Evolutionary conservation across 2,113 vertebrate species (phyloP), one percentile per base, ranked within the genome.

Genomic region (Neotragus moschatus): DNA sequence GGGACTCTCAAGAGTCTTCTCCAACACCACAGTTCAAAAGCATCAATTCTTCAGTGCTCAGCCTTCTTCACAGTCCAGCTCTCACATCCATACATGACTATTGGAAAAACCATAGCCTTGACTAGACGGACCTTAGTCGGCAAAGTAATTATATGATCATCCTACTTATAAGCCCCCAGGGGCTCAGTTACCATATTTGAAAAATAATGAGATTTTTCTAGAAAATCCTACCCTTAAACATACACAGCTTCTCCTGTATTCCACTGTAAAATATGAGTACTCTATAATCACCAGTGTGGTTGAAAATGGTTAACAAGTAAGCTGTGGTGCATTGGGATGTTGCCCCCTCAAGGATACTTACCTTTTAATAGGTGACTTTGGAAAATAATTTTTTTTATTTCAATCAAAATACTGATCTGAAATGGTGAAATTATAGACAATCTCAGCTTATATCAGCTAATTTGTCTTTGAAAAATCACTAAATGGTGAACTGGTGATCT

Each of bases 131-230:
- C n/a, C n/a, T n/a, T n/a, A n/a, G n/a, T n/a, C n/a, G n/a, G n/a
- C n/a, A n/a, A n/a, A n/a, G n/a, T n/a, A 92, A 75, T 85, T 81
- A 19, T 26, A 21, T 86, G 47, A 43, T 47, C 0, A 63, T 39
- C 85, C 14, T 84, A 85, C 33, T 88, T 91, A 56, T 56, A 73
- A 92, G 56, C 19, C 84, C 11, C 75, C 7, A 84, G 21, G 30
- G 11, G 16, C 36, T 91, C 30, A 66, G 36, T 63, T 75, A 90
- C 4, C 19, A 90, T 79, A 49, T 88, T 49, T 90, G 36, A 92
- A 95, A 96, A 92, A 91, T 86, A 73, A 75, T 92, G 51, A 94
- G 2, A 73, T 82, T 93, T 16, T 88, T 96, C 70, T 45, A 77
- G n/a, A 96, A 60, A 85, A 77, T 25, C 7, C 7, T 87, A 53